Percentiles rank a stretch among this genome's conserved stretches.
phyloP scores from a whole-genome alignment of 2,888 invertebrate species.

The Hylaea fasciaria region DNA sequence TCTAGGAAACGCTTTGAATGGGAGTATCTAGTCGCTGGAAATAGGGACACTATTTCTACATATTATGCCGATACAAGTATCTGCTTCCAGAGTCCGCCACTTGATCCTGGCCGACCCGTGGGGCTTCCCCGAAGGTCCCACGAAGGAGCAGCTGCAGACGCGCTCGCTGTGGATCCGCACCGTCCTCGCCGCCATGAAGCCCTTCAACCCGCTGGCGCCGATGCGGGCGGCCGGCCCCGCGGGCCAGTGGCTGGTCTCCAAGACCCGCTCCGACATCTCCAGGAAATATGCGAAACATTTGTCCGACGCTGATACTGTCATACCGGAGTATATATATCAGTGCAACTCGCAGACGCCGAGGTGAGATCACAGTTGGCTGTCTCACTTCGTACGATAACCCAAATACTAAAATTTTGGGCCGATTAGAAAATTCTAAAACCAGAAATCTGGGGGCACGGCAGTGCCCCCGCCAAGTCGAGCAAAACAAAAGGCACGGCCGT shows the following conservation, averaged over 20 bases:
- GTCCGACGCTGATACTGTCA: slow-evolving; percentile 87
- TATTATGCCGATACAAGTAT: too few relatives aligned
- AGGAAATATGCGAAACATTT: slow-evolving; percentile 89
- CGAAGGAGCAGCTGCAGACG: slow-evolving; percentile 81
- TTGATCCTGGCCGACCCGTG: slow-evolving; percentile 98
- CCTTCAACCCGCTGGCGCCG: slow-evolving; percentile 96
- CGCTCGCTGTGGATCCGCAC: slow-evolving; percentile 94
- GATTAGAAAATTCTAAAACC: too few relatives aligned
- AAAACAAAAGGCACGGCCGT: too few relatives aligned
- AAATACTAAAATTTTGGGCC: too few relatives aligned
- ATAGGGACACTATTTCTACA: too few relatives aligned
- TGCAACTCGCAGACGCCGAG: slow-evolving; percentile 97
- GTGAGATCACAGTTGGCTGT: slow-evolving; percentile 66
- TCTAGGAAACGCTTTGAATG: too few relatives aligned
- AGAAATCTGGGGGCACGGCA: too few relatives aligned
- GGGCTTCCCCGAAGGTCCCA: slow-evolving; percentile 89
- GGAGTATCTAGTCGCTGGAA: too few relatives aligned
- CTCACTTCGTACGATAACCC: too few relatives aligned
- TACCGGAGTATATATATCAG: slow-evolving; percentile 97
- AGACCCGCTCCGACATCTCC: slow-evolving; percentile 94
- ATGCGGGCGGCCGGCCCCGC: slow-evolving; percentile 95
- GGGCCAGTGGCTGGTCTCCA: slow-evolving; percentile 94
- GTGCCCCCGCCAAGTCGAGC: too few relatives aligned
- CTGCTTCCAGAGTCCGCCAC: slow-evolving; percentile 89
- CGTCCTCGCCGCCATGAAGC: slow-evolving; percentile 90